Evolutionary conservation across 2,797 vertebrate species (phyloP), one percentile per base, ranked within the genome.

Genomic region (Micromesistius poutassou): DNA sequence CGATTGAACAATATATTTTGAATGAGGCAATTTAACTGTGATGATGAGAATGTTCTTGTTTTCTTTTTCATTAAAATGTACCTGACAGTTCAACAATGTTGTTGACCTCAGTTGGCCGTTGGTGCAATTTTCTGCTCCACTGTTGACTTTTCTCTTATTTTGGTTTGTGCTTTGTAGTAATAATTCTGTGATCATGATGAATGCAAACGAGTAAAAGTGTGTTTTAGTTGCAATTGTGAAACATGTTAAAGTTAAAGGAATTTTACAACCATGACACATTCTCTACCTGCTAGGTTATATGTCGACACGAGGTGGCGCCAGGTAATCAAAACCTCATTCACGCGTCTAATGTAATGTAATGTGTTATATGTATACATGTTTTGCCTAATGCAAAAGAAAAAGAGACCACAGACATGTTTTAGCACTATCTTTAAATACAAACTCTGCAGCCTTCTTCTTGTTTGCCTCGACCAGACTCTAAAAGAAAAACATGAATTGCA

Each of bases 251-350:
- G 1, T 71, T 5, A 62, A 62, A 62, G 19, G 55, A 62, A 62
- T 62, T 62, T 0, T n/a, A 62, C 55, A 25, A 62, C 22, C 22
- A 9, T 25, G 7, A 62, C 55, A 25, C 72, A 12, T 22, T 22
- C 16, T 35, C 7, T 22, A 55, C 13, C 1, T 25, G 40, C 28
- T 28, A 12, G 71, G 30, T 31, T 16, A 30, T 50, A 73, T 73
- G 14, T 25, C 46, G 50, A 79, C 76, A 75, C 75, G 74, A 82
- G 78, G 46, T 77, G 81, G 81, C 14, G 76, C 73, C 35, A 70
- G 16, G 30, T 16, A 50, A 73, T 14, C 46, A 25, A 75, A 35
- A 71, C 12, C 13, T n/a, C 9, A 3, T 75, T 31, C 28, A 50
- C 19, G 8, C 0, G 8, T 31, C 5, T 74, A 16, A 72, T 30